A percentile compares a stretch with the other conserved stretches of the same genome.
These are phyloP conservation scores for Isotomurus palustris DNA, from an alignment of 2,888 invertebrate genomes.

Conservation along the genomic window DNA sequence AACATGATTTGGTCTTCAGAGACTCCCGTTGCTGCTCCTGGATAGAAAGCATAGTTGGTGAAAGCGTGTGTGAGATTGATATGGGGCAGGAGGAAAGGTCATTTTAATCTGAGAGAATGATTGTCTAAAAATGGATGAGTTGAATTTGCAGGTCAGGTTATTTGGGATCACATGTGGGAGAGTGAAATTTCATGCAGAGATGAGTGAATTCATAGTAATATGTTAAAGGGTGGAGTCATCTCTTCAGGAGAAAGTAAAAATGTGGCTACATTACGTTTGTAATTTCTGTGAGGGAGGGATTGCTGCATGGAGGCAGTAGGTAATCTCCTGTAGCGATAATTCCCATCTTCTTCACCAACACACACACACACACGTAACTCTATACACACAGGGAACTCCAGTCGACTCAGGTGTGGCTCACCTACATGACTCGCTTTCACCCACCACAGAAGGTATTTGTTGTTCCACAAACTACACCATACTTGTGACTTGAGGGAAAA, in stretches of 20 bases:
- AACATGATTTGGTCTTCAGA: no score
- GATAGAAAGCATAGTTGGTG: no score
- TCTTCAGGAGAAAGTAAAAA: background rate
- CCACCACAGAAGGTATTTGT: no score
- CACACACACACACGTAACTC: no score
- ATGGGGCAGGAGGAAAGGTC: constrained; percentile 5
- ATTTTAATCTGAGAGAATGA: constrained; percentile 12
- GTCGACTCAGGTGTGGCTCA: constrained; percentile 18
- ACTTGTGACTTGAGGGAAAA: no score
- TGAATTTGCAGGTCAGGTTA: background rate
- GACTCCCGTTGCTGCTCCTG: no score
- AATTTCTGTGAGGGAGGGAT: background rate
- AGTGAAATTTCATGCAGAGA: constrained; percentile 10
- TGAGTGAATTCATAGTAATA: background rate
- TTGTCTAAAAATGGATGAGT: constrained; percentile 1
- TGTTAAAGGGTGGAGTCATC: constrained; percentile 10
- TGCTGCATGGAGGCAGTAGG: background rate
- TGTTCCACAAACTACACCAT: background rate
- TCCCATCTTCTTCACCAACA: no score
- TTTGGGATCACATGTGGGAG: background rate
- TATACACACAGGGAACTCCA: background rate
- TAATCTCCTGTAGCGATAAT: background rate
- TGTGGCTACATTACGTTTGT: background rate
- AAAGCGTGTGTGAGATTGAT: constrained; percentile 9
- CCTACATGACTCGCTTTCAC: background rate